A percentile compares a stretch with the other conserved stretches of the same genome.
Conservation (phyloP, 2,888 invertebrate genomes). For the Villa cingulata region DNA sequence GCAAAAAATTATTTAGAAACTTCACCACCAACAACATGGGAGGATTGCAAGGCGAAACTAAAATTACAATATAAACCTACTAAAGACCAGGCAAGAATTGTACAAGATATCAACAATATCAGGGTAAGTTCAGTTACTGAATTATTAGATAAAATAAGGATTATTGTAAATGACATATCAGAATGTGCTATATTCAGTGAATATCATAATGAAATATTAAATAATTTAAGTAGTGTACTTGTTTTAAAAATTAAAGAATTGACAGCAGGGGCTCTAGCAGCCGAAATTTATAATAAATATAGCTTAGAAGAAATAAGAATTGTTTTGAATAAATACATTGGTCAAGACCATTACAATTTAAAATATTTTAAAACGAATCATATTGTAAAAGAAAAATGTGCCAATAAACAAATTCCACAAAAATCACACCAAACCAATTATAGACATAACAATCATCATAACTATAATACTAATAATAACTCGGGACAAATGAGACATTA, state of each 20-base stretch:
- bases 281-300: conserved; percentile 4
- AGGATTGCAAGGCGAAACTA: conserved; percentile 4
- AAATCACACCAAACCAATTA: too few species aligned
- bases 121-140: conserved; percentile 3
- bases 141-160: conserved; percentile 4
- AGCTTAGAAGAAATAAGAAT: conserved; percentile 2
- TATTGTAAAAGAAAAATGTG: too few species aligned
- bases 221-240: conserved; percentile 3
- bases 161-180: conserved; percentile 1
- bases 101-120: neutral
- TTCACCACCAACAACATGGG: conserved; percentile 2
- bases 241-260: conserved; percentile 5
- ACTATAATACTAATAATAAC: too few species aligned
- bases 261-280: conserved; percentile 5
- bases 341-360: neutral
- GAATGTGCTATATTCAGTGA: neutral
- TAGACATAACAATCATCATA: too few species aligned
- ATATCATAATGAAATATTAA: conserved; percentile 1
- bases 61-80: neutral
- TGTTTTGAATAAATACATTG: conserved; percentile 4
- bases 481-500: too few species aligned
- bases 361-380: too few species aligned
- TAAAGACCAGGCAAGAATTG: too few species aligned
- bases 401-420: too few species aligned
- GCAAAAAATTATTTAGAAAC: conserved; percentile 6